phyloP scores from a whole-genome alignment of 2,113 vertebrate genomes.

The Dicentrarchus labrax region DNA sequence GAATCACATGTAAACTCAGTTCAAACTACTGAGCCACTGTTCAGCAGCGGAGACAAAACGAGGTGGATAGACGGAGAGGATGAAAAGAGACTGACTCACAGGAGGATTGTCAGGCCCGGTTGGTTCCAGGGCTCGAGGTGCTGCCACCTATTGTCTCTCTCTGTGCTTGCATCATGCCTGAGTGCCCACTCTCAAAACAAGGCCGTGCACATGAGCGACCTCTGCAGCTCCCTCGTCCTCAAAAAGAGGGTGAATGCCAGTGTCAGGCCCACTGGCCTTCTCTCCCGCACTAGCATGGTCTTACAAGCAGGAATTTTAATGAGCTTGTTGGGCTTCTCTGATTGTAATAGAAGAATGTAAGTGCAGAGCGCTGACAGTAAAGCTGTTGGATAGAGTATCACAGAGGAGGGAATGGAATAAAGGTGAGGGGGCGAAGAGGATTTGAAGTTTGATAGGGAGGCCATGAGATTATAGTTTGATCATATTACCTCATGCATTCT shows the following conservation, averaged over 20 bases:
- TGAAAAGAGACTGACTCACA: not conserved
- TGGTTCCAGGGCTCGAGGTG: slow-evolving; percentile 39
- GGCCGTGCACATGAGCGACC: slow-evolving; percentile 62
- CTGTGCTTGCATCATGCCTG: slow-evolving; percentile 63
- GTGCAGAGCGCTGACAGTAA: slow-evolving; percentile 8
- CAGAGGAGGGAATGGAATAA: not conserved
- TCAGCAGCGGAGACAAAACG: slow-evolving; percentile 8
- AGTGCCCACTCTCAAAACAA: slow-evolving; percentile 62
- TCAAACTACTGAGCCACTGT: not conserved
- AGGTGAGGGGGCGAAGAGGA: not conserved
- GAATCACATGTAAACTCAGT: not conserved
- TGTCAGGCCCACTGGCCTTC: slow-evolving; percentile 53
- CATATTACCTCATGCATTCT: slow-evolving; percentile 51
- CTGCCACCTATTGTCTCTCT: slow-evolving; percentile 62
- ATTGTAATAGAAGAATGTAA: slow-evolving; percentile 59
- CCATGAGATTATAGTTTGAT: slow-evolving; percentile 20
- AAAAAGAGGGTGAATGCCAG: slow-evolving; percentile 56
- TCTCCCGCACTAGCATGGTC: slow-evolving; percentile 57
- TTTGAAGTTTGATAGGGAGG: slow-evolving; percentile 31
- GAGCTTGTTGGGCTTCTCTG: slow-evolving; percentile 68
- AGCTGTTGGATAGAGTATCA: slow-evolving; percentile 9
- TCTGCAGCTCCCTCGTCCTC: slow-evolving; percentile 51
- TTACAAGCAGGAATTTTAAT: slow-evolving; percentile 82
- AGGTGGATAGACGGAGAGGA: not conserved
- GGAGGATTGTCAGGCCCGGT: slow-evolving; percentile 16